These are phyloP conservation scores for Chlamydotis undulata DNA, from an alignment of 2,113 vertebrate genomes.

Conservation along the genomic window DNA sequence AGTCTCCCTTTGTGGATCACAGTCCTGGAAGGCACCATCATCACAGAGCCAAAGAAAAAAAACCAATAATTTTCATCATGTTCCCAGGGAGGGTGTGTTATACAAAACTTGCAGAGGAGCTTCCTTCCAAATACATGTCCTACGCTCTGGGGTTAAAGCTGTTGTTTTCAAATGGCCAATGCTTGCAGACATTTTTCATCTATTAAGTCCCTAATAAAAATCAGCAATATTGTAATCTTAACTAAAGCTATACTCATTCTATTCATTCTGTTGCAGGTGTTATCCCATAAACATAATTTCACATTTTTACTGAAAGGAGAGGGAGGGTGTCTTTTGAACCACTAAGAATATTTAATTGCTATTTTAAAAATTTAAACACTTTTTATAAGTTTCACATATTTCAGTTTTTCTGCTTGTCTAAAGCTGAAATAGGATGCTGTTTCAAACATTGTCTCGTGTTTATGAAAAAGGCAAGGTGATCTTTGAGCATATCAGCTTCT, in stretches of 20 bases:
- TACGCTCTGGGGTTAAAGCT: neutral
- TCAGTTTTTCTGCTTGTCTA: neutral
- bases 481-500: conserved; percentile 13
- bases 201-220: neutral
- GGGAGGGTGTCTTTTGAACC: neutral
- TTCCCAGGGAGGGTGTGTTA: neutral
- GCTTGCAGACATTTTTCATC: neutral
- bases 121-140: neutral
- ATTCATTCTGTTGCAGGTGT: neutral
- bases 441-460: neutral
- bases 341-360: neutral
- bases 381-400: neutral
- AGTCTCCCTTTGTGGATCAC: neutral
- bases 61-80: neutral
- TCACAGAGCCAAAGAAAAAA: neutral
- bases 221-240: neutral
- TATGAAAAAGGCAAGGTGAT: conserved; percentile 42
- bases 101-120: neutral
- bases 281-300: neutral
- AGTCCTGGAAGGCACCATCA: neutral
- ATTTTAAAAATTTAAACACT: neutral
- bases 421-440: neutral
- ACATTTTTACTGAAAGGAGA: neutral
- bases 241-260: neutral
- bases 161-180: neutral